These are phyloP conservation scores for Ancistrus triradiatus DNA, from an alignment of 2,113 vertebrate genomes.

Conservation along the genomic window DNA sequence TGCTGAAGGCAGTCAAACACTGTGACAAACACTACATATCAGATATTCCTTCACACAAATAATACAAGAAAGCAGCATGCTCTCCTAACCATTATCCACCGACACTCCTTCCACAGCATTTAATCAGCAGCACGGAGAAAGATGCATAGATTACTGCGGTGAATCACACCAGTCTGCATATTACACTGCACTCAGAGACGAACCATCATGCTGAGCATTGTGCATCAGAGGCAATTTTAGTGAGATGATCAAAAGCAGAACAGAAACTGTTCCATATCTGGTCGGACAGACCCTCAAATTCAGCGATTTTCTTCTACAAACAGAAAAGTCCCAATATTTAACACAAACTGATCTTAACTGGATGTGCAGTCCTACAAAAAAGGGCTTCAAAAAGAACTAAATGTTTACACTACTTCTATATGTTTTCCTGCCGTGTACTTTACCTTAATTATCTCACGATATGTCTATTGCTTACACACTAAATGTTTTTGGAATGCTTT, in stretches of 20 bases:
- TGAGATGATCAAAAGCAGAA: not conserved
- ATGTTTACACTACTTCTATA: not conserved
- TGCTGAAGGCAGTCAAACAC: no score
- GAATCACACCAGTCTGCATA: not conserved
- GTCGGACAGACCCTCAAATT: no score
- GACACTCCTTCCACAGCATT: not conserved
- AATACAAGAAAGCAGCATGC: not conserved
- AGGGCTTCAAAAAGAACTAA: not conserved
- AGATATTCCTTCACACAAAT: no score
- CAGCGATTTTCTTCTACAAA: not conserved
- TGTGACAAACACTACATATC: no score
- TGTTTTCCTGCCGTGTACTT: no score
- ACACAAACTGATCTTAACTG: not conserved
- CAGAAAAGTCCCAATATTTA: not conserved
- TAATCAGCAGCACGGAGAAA: not conserved
- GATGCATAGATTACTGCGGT: not conserved
- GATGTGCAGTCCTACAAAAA: not conserved
- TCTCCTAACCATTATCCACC: not conserved
- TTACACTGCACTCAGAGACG: not conserved
- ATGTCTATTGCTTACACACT: no score
- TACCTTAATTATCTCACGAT: no score
- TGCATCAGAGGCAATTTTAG: not conserved
- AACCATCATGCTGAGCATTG: constrained; percentile 7
- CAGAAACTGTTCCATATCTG: no score
- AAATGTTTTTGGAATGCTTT: no score